A percentile compares a stretch with the other conserved stretches of the same genome.
Evolutionary conservation across 2,888 invertebrate species (phyloP).

Genomic region (Drosophila picticornis): DNA sequence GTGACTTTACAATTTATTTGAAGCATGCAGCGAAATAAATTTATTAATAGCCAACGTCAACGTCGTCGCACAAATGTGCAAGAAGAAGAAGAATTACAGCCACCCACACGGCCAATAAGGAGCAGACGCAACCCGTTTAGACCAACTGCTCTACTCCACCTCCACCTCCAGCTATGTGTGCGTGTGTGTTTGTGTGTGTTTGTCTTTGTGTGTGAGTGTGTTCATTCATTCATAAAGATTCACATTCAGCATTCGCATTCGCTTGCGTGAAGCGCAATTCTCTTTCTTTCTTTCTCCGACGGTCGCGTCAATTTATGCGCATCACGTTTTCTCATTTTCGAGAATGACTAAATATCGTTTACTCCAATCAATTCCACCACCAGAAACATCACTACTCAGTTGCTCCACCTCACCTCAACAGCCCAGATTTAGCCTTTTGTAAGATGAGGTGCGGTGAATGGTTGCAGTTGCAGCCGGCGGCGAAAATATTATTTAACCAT

Average conservation of each 20-base stretch:
- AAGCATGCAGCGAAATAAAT: constrained; percentile 72
- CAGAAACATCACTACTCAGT: constrained; percentile 15
- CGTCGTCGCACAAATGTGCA: constrained; percentile 32
- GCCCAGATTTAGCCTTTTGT: constrained; percentile 28
- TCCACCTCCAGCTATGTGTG: constrained; percentile 1
- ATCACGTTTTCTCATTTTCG: constrained; percentile 84
- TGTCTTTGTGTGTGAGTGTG: constrained; percentile 23
- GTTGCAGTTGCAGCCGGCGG: constrained; percentile 55
- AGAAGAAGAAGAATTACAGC: constrained; percentile 56
- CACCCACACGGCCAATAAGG: constrained; percentile 39
- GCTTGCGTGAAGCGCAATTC: constrained; percentile 57
- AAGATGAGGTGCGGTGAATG: constrained; percentile 22
- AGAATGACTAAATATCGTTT: constrained; percentile 84
- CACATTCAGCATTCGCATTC: constrained; percentile 52
- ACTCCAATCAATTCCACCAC: constrained; percentile 61
- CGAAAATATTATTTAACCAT: constrained; percentile 61
- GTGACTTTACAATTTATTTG: constrained; percentile 76
- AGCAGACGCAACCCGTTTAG: constrained; percentile 22
- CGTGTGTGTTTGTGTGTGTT: neutral
- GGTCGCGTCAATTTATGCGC: constrained; percentile 81
- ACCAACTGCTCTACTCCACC: constrained; percentile 11
- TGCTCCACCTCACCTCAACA: constrained; percentile 20
- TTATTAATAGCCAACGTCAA: constrained; percentile 73
- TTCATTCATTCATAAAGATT: constrained; percentile 72
- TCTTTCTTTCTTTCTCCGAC: constrained; percentile 31